Evolutionary conservation across 2,113 vertebrate species (phyloP).

Genomic region (Lycaon pictus): DNA sequence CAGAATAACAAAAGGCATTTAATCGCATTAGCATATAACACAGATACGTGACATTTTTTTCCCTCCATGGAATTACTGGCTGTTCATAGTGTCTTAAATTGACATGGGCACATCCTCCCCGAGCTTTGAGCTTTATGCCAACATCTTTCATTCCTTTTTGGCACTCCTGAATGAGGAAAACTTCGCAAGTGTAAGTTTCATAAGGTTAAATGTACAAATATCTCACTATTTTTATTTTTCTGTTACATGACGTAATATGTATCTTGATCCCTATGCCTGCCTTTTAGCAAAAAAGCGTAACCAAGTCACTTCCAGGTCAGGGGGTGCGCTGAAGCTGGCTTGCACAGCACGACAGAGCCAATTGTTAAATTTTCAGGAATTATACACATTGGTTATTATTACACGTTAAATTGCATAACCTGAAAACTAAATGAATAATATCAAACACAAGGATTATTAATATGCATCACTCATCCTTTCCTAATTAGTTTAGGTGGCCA

Average conservation of each 20-base stretch:
- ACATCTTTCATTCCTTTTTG: background rate
- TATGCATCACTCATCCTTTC: background rate
- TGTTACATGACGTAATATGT: background rate
- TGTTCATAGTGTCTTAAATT: slow-evolving; percentile 26
- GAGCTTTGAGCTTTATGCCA: background rate
- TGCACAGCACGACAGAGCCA: background rate
- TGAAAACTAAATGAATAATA: background rate
- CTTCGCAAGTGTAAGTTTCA: background rate
- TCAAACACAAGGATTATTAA: background rate
- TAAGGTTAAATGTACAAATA: background rate
- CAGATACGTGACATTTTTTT: background rate
- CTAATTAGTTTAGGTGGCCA: background rate
- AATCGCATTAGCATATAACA: background rate
- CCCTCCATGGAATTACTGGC: background rate
- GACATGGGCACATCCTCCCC: background rate
- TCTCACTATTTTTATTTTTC: background rate
- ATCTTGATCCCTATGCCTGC: background rate
- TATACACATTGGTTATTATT: background rate
- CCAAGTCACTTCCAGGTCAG: background rate
- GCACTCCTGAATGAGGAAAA: background rate
- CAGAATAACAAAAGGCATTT: background rate
- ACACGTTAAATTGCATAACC: background rate
- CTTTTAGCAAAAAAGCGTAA: background rate
- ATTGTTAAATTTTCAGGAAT: background rate
- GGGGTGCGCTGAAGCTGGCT: background rate